Evolutionary conservation across 2,797 vertebrate species (phyloP).

Genomic region (Sebastes matsubarae): DNA sequence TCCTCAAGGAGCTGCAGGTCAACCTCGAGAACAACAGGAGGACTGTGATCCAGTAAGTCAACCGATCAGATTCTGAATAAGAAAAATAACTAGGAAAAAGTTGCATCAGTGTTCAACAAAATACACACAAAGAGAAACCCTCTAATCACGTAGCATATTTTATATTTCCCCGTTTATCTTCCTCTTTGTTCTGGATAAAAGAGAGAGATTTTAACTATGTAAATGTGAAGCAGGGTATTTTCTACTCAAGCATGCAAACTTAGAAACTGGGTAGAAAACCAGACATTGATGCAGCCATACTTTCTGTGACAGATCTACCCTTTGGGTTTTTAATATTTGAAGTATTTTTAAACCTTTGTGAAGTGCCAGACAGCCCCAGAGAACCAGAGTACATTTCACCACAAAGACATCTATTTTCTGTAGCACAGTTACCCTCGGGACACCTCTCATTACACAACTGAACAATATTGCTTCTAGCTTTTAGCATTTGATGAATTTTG

Average conservation of each 20-base stretch:
- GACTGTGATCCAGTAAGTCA: slow-evolving; percentile 89
- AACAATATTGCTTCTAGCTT: not conserved
- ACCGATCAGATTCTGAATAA: not conserved
- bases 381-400: not conserved
- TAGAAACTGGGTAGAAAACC: not conserved
- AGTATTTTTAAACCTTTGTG: slow-evolving; percentile 4
- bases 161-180: not conserved
- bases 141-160: not conserved
- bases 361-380: not conserved
- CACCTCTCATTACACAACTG: not conserved
- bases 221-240: not conserved
- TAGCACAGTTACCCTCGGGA: not conserved
- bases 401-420: slow-evolving; percentile 11
- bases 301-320: not conserved
- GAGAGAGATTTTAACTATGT: not conserved
- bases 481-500: slow-evolving; percentile 13
- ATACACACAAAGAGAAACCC: not conserved
- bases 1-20: slow-evolving; percentile 85
- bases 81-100: not conserved
- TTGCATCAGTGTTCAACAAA: not conserved
- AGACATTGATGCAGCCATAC: not conserved
- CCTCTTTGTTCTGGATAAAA: not conserved
- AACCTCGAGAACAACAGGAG: slow-evolving; percentile 84
- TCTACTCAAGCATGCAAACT: not conserved
- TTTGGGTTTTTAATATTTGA: not conserved